Evolutionary conservation across 2,113 vertebrate genomes (phyloP).

Genomic region (Hippopotamus amphibius): DNA sequence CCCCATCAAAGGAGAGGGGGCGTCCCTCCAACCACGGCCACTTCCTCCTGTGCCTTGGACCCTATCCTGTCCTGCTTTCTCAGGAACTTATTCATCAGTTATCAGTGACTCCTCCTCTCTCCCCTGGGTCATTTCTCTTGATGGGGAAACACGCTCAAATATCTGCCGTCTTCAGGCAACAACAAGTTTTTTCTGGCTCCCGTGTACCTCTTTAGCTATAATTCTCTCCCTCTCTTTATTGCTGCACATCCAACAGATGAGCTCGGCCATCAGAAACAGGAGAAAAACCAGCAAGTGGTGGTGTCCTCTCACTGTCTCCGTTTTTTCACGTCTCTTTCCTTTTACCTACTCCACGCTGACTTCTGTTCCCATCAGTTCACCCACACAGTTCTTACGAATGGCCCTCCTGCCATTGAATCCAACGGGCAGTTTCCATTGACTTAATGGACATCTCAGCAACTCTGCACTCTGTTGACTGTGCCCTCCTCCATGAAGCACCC

Average conservation of each 20-base stretch:
- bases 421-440: neutral
- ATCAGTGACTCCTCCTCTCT: neutral
- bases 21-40: neutral
- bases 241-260: no score
- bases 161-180: neutral
- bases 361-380: neutral
- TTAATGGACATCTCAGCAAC: no score
- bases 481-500: neutral
- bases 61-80: neutral
- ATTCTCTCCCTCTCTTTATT: neutral
- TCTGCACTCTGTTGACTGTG: fast-evolving
- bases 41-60: neutral
- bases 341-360: neutral
- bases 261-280: no score
- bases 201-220: fast-evolving
- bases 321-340: neutral
- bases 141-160: fast-evolving
- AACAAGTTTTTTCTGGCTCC: neutral
- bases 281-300: no score
- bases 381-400: neutral
- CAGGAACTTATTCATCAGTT: no score
- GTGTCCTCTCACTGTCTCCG: no score
- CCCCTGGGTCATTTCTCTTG: neutral
- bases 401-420: no score
- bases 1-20: fast-evolving